Evolutionary conservation across 2,797 vertebrate genomes (phyloP), one percentile per base, ranked within the genome.

Genomic region (Oceanodroma leucorhoa): DNA sequence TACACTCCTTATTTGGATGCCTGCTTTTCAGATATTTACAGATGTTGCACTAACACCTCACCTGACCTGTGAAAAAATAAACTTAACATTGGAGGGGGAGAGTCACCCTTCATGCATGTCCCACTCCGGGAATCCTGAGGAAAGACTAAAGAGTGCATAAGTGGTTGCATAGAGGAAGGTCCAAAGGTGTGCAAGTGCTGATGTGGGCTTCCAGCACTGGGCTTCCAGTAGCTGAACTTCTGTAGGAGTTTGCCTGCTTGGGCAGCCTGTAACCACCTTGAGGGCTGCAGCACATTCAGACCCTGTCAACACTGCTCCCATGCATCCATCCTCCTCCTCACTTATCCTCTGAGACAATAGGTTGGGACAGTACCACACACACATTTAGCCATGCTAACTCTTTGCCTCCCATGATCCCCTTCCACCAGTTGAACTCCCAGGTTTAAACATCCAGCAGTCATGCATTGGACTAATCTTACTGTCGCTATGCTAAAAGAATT

Each of bases 291-390:
- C 21, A 34, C 21, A 15, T 65, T 80, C 27, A 27, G 27, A 20
- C 0, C 1, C 13, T 38, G 41, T 26, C 26, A 77, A 9, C 2
- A 23, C 4, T 70, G 41, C 4, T 2, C 22, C 30, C 38, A 2
- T 29, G 3, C 23, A 18, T 58, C 67, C 26, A 30, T 17, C 18
- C 34, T 73, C 34, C n/a, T 58, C 29, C 23, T 61, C 46, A 45
- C 16, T 76, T 29, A 11, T 5, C 32, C 26, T 58, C 34, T 46
- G 60, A 51, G 32, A 21, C 0, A 0, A 26, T 3, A 71, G 32
- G 10, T 14, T 86, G 34, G 29, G 22, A 53, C n/a, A 72, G 21
- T 16, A 17, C 6, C 26, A 54, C 11, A 6, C 22, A 23, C 26
- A 27, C 1, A 5, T 3, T 38, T 17, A 62, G 34, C 24, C 22